Percentiles rank a stretch among this genome's conserved stretches.
phyloP scores from a whole-genome alignment of 2,113 vertebrate species.

The Syngnathus floridae region DNA sequence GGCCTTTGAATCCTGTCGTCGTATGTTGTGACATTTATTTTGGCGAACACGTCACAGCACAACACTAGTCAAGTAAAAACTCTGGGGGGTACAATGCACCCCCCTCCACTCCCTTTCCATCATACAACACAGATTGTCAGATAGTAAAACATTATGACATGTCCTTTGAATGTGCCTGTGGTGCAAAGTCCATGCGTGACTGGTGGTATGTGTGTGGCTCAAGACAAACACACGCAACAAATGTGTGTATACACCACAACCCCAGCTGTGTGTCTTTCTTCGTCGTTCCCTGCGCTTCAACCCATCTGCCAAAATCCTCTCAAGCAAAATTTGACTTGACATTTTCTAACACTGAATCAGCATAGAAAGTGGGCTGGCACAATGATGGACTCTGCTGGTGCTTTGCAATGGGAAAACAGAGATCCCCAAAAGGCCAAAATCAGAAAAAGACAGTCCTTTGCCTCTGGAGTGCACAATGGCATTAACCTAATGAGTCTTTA shows the following conservation, averaged over 20 bases:
- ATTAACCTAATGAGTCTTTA: constrained; percentile 70
- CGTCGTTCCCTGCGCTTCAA: constrained; percentile 25
- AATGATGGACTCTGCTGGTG: not conserved
- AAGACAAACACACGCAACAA: constrained; percentile 19
- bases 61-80: constrained; percentile 40
- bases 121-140: constrained; percentile 18
- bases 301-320: constrained; percentile 44
- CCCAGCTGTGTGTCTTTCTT: not conserved
- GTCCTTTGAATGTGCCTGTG: constrained; percentile 45
- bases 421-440: constrained; percentile 48
- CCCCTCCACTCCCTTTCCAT: constrained; percentile 12
- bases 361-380: constrained; percentile 36
- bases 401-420: not conserved
- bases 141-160: constrained; percentile 48
- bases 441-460: too few relatives aligned
- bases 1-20: constrained; percentile 19
- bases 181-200: constrained; percentile 41
- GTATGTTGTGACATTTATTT: constrained; percentile 38
- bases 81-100: constrained; percentile 28
- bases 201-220: constrained; percentile 33
- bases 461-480: constrained; percentile 28
- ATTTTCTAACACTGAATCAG: constrained; percentile 59
- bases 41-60: constrained; percentile 41
- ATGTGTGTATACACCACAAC: constrained; percentile 1
- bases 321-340: constrained; percentile 51